Evolutionary conservation across 2,797 vertebrate species (phyloP).

Genomic region (Hemitrygon akajei): DNA sequence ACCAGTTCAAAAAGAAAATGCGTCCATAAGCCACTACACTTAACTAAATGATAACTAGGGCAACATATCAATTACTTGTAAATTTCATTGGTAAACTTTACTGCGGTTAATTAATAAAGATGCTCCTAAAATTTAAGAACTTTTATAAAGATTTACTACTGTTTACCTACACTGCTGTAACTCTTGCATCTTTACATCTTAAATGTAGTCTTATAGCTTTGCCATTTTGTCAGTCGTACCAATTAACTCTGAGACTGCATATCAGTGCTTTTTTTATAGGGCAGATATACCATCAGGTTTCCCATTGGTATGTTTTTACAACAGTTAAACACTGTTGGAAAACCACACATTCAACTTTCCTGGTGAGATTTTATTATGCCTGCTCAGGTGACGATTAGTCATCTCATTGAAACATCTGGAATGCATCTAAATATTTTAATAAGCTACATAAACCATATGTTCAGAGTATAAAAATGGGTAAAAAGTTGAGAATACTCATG

Average conservation of each 20-base stretch:
- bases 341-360: constrained; percentile 2
- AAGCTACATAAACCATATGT: background rate
- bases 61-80: constrained; percentile 1
- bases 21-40: background rate
- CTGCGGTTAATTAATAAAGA: background rate
- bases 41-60: background rate
- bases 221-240: background rate
- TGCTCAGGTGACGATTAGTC: background rate
- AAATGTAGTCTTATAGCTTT: background rate
- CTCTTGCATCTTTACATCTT: background rate
- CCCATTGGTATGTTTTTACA: background rate
- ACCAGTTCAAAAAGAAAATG: background rate
- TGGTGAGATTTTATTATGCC: constrained; percentile 14
- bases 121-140: background rate
- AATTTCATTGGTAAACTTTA: constrained; percentile 20
- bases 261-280: background rate
- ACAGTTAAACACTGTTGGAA: background rate
- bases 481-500: background rate
- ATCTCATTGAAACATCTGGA: constrained; percentile 19
- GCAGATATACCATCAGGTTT: background rate
- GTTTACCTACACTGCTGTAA: background rate
- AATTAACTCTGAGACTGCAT: constrained; percentile 14
- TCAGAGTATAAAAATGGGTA: background rate
- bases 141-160: background rate
- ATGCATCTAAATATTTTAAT: constrained; percentile 27